Conservation (phyloP, 1,140 invertebrate genomes). For the Lordiphosa mommai region DNA sequence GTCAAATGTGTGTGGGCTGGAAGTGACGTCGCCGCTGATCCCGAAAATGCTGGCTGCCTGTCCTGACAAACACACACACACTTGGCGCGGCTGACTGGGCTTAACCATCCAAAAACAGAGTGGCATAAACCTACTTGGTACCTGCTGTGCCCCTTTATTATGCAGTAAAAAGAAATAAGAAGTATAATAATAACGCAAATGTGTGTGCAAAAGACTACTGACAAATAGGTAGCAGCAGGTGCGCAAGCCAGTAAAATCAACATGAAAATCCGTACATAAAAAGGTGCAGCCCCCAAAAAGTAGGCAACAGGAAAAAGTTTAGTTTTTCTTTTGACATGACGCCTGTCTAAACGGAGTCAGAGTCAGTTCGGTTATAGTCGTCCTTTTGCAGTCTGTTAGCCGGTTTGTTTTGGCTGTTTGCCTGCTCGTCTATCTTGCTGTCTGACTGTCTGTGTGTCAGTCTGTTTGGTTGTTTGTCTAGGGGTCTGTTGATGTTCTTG, state of each 20-base stretch:
- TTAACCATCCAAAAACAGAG: constrained; percentile 2
- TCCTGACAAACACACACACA: constrained; percentile 10
- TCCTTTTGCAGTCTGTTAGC: constrained; percentile 4
- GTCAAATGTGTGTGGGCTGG: constrained; percentile 42
- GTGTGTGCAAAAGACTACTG: constrained; percentile 9
- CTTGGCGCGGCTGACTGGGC: background rate
- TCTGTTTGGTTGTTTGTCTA: background rate
- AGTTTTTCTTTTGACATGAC: constrained; percentile 1
- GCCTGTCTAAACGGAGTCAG: background rate
- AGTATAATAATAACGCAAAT: constrained; percentile 9
- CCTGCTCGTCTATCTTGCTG: constrained; percentile 13
- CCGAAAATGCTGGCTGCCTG: constrained; percentile 32
- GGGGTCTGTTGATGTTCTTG: background rate
- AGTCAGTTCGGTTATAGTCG: constrained; percentile 2
- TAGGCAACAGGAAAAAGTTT: constrained; percentile 7
- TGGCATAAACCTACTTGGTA: constrained; percentile 6
- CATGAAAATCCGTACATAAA: constrained; percentile 1
- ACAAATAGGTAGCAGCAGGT: constrained; percentile 8
- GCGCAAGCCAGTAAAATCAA: background rate
- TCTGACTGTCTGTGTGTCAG: background rate
- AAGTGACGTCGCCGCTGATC: constrained; percentile 23
- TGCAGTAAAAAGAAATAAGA: constrained; percentile 3
- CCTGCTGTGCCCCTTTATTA: constrained; percentile 10
- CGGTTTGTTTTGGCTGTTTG: constrained; percentile 6
- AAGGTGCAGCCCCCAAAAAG: constrained; percentile 1